Evolutionary conservation across 2,888 invertebrate genomes (phyloP).

Genomic region (Campopleginae sp.): DNA sequence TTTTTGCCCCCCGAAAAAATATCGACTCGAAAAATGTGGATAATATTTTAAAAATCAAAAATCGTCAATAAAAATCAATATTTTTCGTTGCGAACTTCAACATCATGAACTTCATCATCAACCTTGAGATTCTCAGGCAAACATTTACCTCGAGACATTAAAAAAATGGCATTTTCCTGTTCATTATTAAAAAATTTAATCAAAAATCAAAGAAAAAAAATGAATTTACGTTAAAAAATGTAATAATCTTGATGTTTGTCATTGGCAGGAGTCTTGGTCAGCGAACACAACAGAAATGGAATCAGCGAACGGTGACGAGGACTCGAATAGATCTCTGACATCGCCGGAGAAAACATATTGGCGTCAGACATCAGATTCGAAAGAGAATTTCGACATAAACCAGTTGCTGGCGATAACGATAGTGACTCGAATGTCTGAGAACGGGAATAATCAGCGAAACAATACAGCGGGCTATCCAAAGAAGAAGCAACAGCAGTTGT

Average conservation of each 20-base stretch:
- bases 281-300: slow-evolving; percentile 72
- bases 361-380: slow-evolving; percentile 79
- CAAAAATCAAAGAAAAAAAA: slow-evolving; percentile 4
- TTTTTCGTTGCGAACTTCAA: too few relatives aligned
- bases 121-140: too few relatives aligned
- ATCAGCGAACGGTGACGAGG: slow-evolving; percentile 76
- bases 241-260: not conserved
- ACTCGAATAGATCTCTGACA: slow-evolving; percentile 70
- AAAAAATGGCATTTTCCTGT: too few relatives aligned
- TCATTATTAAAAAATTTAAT: too few relatives aligned
- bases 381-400: slow-evolving; percentile 81
- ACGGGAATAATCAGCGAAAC: slow-evolving; percentile 78
- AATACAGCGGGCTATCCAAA: slow-evolving; percentile 78
- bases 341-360: slow-evolving; percentile 78
- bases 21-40: too few relatives aligned
- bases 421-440: slow-evolving; percentile 80
- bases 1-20: too few relatives aligned
- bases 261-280: slow-evolving; percentile 77
- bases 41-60: too few relatives aligned
- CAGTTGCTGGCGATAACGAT: slow-evolving; percentile 80
- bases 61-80: too few relatives aligned
- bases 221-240: not conserved
- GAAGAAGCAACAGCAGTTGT: slow-evolving; percentile 76
- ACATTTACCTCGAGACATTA: too few relatives aligned
- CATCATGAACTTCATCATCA: too few relatives aligned